A percentile compares a stretch with the other conserved stretches of the same genome.
phyloP scores from a whole-genome alignment of 2,113 vertebrate genomes.

The Toxotes jaculatrix region DNA sequence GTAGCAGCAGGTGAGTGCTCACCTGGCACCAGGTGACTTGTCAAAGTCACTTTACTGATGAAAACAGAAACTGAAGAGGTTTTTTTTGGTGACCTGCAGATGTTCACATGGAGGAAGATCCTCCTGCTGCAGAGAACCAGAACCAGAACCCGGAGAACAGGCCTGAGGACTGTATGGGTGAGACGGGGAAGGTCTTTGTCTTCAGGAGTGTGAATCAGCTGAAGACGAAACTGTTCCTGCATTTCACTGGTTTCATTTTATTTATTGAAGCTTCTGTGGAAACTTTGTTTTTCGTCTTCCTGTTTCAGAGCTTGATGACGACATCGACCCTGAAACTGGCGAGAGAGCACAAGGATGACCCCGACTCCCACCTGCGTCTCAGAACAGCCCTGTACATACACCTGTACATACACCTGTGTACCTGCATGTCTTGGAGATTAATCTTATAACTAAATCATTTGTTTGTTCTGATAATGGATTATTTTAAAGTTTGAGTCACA shows the following conservation, averaged over 20 bases:
- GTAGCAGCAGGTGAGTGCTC: background rate
- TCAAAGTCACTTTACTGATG: background rate
- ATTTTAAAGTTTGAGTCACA: background rate
- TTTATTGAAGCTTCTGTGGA: no score
- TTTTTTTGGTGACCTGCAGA: background rate
- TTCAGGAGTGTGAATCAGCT: no score
- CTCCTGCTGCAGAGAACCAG: background rate
- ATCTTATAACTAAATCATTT: background rate
- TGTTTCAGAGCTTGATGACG: conserved; percentile 30
- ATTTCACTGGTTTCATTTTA: no score
- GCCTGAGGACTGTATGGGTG: conserved; percentile 42
- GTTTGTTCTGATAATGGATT: no score
- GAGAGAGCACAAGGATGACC: conserved; percentile 39
- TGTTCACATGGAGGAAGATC: conserved; percentile 27
- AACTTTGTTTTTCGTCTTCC: background rate
- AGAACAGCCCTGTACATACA: background rate
- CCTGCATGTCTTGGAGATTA: background rate
- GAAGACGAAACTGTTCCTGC: no score
- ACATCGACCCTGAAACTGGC: conserved; percentile 44
- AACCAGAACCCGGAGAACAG: background rate
- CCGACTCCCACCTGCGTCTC: background rate
- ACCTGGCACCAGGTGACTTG: background rate
- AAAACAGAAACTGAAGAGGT: background rate
- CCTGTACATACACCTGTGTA: background rate
- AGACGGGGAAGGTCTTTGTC: background rate